A percentile compares a stretch with the other conserved stretches of the same genome.
These are phyloP conservation scores for Thumatha senex DNA, from an alignment of 2,888 invertebrate genomes.

Conservation along the genomic window DNA sequence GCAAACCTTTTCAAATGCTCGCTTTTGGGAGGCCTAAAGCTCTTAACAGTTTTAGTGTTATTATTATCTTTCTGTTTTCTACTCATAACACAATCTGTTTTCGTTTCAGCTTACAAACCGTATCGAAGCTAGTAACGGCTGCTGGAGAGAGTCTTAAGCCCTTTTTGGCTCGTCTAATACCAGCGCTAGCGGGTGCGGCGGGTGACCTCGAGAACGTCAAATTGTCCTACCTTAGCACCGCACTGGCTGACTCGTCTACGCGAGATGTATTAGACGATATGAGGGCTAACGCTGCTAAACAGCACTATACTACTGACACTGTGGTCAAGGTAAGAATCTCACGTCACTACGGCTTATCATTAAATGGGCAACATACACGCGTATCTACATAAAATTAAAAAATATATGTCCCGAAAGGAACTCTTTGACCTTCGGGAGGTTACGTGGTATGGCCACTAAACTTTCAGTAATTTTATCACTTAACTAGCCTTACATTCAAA, in stretches of 20 bases:
- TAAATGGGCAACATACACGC: too few species aligned
- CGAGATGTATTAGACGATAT: slow-evolving; percentile 91
- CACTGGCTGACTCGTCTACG: slow-evolving; percentile 86
- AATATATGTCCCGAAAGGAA: too few species aligned
- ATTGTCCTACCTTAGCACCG: slow-evolving; percentile 91
- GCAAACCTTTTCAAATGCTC: too few species aligned
- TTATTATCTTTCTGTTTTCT: too few species aligned
- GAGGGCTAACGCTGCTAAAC: slow-evolving; percentile 91
- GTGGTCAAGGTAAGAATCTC: slow-evolving; percentile 87
- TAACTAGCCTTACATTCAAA: too few species aligned
- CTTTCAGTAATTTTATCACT: too few species aligned
- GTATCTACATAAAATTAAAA: too few species aligned
- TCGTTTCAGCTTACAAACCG: slow-evolving; percentile 88
- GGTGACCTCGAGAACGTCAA: slow-evolving; percentile 93
- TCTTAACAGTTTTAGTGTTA: too few species aligned
- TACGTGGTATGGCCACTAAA: too few species aligned
- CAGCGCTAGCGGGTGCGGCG: slow-evolving; percentile 92
- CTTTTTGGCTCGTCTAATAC: slow-evolving; percentile 91
- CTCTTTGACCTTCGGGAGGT: too few species aligned
- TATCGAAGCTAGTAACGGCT: slow-evolving; percentile 92
- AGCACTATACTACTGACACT: slow-evolving; percentile 94
- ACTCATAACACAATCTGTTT: not conserved
- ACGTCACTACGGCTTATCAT: too few species aligned
- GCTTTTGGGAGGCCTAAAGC: too few species aligned
- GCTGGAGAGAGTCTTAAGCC: slow-evolving; percentile 92